Evolutionary conservation across 2,113 vertebrate genomes (phyloP).

Genomic region (Tympanuchus pallidicinctus): DNA sequence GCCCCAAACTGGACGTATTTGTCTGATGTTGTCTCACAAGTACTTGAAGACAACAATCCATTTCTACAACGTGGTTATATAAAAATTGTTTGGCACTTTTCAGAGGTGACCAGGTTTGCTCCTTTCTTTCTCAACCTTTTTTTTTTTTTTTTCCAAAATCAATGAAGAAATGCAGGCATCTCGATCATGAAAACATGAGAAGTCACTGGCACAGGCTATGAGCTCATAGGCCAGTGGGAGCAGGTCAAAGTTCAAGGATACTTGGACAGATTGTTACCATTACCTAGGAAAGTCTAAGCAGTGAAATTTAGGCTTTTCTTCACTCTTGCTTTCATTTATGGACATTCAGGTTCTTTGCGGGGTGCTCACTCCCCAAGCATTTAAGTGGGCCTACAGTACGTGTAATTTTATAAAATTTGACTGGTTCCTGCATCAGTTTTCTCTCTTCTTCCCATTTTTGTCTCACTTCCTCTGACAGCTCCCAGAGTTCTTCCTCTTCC

Average conservation of each 20-base stretch:
- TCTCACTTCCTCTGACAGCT: neutral
- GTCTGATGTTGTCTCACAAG: neutral
- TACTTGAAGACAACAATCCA: neutral
- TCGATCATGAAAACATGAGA: neutral
- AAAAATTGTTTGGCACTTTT: neutral
- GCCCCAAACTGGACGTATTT: neutral
- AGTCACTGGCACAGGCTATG: neutral
- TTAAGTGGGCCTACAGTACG: neutral
- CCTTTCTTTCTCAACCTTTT: neutral
- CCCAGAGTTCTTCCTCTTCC: neutral
- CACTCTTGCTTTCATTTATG: neutral
- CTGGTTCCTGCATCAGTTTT: neutral
- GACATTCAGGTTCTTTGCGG: accelerated
- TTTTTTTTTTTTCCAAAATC: neutral
- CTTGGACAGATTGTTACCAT: neutral
- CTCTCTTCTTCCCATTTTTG: neutral
- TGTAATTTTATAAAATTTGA: neutral
- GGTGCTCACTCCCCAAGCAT: neutral
- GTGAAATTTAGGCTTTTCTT: neutral
- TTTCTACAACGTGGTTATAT: neutral
- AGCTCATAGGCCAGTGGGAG: neutral
- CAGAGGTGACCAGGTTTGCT: neutral
- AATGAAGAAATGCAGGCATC: neutral
- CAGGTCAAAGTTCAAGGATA: neutral
- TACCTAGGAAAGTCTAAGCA: neutral